Percentiles rank a stretch among this genome's conserved stretches.
Conservation (phyloP, 2,888 invertebrate genomes). For the Xanthia togata region DNA sequence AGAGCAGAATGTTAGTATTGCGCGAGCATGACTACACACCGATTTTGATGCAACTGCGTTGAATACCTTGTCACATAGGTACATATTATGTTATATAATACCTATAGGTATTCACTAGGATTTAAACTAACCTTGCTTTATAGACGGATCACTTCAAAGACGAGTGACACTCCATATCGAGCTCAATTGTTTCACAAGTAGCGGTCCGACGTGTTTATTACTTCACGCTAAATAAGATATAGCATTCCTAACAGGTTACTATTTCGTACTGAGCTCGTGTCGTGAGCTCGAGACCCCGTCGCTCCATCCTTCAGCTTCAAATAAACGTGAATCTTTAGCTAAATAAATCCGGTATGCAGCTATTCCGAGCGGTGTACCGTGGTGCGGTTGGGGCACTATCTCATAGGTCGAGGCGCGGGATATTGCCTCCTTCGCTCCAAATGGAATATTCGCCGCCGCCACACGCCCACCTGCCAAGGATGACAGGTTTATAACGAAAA, state of each 20-base stretch:
- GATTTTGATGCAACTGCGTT: neutral
- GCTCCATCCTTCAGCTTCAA: conserved; percentile 4
- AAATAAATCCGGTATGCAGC: conserved; percentile 40
- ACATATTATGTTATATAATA: too few relatives aligned
- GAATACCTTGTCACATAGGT: too few relatives aligned
- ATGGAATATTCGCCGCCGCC: conserved; percentile 31
- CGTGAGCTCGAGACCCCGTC: neutral
- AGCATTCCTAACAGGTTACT: neutral
- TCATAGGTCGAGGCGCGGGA: conserved; percentile 24
- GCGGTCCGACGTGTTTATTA: neutral
- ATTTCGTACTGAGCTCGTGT: neutral
- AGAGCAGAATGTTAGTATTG: neutral
- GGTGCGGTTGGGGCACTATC: neutral
- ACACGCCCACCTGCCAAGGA: conserved; percentile 8
- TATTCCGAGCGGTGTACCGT: neutral
- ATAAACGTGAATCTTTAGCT: conserved; percentile 33
- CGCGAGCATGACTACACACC: neutral
- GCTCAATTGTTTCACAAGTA: neutral
- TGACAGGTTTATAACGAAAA: conserved; percentile 17
- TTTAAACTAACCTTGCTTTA: neutral
- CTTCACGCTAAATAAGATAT: neutral
- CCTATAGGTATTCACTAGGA: too few relatives aligned
- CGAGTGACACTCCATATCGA: neutral
- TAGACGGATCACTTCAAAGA: neutral
- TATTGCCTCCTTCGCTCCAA: conserved; percentile 36